A percentile compares a stretch with the other conserved stretches of the same genome.
Evolutionary conservation across 2,797 vertebrate species (phyloP).

Genomic region (Amazonetta brasiliensis): DNA sequence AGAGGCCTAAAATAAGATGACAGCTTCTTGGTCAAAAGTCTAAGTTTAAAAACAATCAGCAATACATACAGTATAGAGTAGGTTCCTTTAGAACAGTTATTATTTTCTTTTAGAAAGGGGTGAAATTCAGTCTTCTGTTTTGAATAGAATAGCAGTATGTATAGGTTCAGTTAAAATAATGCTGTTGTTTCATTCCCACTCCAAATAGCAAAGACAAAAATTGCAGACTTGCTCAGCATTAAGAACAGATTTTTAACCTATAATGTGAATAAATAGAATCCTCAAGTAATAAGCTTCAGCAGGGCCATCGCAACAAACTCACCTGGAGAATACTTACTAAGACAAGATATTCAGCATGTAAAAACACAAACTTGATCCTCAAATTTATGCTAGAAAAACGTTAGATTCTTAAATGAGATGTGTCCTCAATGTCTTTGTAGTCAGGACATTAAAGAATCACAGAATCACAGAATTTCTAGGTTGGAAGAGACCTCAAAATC

Average conservation of each 20-base stretch:
- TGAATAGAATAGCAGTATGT: background rate
- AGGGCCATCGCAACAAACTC: background rate
- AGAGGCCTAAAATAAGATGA: background rate
- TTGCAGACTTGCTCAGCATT: fast-evolving
- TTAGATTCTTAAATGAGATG: background rate
- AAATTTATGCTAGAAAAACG: background rate
- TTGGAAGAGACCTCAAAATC: no score
- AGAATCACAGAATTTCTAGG: no score
- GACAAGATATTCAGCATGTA: background rate
- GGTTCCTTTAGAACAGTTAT: background rate
- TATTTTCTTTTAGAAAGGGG: background rate
- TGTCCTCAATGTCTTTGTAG: background rate
- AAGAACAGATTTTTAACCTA: background rate
- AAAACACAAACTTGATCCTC: background rate
- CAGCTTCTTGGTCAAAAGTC: background rate
- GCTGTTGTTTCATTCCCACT: background rate
- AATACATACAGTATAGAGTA: background rate
- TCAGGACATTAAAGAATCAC: background rate
- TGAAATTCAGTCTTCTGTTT: background rate
- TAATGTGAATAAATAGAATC: background rate
- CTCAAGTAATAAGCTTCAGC: background rate
- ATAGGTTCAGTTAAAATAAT: background rate
- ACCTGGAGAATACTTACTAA: background rate
- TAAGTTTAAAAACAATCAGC: background rate
- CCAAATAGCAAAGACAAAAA: background rate